Evolutionary conservation across 2,888 invertebrate genomes (phyloP), one percentile per base, ranked within the genome.

Genomic region (Asteroscopus sphinx): DNA sequence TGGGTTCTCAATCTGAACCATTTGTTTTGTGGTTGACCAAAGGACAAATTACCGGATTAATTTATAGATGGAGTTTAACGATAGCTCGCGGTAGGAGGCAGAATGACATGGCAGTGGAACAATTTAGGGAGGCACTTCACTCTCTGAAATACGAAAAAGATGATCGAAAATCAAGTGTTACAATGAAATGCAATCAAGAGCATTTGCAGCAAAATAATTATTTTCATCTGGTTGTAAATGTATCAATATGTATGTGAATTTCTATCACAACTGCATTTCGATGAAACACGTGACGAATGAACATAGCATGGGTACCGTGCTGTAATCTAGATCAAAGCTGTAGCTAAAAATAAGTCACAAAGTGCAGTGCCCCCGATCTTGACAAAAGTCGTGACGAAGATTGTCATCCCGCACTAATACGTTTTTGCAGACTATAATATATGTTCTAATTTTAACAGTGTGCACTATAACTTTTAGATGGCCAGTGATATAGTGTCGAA

Each of bases 391-490:
- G 69, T 69, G 56, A 69, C 37, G 47, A 55, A 46, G 58, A 56
- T 55, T 58, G 16, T 39, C 53, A 45, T 59, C 45, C 35, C 36
- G 48, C 45, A 36, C 25, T 45, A 41, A 42, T 17, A 40, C 28
- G 8, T 48, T 70, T 58, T 70, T 68, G 49, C 42, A 54, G 46
- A 62, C 55, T 65, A 62, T n/a, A n/a, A n/a, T n/a, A n/a, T n/a
- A n/a, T 73, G 68, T 57, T 65, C 67, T 49, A 73, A 72, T 63
- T 76, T 67, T 41, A 51, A 53, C 44, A 57, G 26, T 48, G n/a
- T n/a, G n/a, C n/a, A 72, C 63, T 75, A 76, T 67, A 48, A 61
- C 13, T 32, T 53, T 49, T 67, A 55, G 72, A 73, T 59, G 61
- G 60, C 68, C 42, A 56, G 53, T 55, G 49, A 11, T 28, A 51